Evolutionary conservation across 2,797 vertebrate species (phyloP).

Genomic region (Tiaroga cobitis): DNA sequence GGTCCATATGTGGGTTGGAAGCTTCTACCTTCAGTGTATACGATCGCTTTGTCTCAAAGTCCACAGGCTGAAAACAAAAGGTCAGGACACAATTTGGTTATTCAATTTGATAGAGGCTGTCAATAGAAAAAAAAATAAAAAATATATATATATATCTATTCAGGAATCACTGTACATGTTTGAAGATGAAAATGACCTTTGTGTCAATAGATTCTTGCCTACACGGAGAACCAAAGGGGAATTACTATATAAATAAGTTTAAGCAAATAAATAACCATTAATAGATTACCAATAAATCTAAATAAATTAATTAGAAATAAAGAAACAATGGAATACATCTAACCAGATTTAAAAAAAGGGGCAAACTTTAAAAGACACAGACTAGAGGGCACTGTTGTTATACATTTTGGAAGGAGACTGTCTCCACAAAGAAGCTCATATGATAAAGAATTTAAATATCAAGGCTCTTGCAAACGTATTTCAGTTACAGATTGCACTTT

Average conservation of each 20-base stretch:
- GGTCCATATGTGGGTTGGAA: conserved; percentile 88
- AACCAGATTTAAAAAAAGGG: not conserved
- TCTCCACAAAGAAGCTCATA: conserved; percentile 23
- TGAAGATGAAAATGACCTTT: conserved; percentile 11
- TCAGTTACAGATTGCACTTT: conserved; percentile 2
- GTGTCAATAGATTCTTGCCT: conserved; percentile 16
- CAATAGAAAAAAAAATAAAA: conserved; percentile 14
- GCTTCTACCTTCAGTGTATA: conserved; percentile 94
- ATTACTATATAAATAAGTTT: conserved; percentile 7
- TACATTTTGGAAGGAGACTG: conserved; percentile 56
- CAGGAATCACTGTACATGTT: conserved; percentile 30
- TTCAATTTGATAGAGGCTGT: conserved; percentile 16
- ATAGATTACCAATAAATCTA: conserved; percentile 41
- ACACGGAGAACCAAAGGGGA: not conserved
- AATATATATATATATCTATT: not conserved
- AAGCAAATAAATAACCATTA: conserved; percentile 17
- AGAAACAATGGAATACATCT: not conserved
- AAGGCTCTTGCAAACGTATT: conserved; percentile 7
- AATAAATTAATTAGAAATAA: not conserved
- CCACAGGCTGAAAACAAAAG: conserved; percentile 81
- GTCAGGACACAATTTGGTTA: conserved; percentile 7
- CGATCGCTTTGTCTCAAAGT: conserved; percentile 91
- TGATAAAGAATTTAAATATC: conserved; percentile 2
- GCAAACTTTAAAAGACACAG: not conserved
- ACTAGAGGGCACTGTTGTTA: conserved; percentile 78